phyloP scores from a whole-genome alignment of 1,140 invertebrate species.

The Heliconius eleuchia region DNA sequence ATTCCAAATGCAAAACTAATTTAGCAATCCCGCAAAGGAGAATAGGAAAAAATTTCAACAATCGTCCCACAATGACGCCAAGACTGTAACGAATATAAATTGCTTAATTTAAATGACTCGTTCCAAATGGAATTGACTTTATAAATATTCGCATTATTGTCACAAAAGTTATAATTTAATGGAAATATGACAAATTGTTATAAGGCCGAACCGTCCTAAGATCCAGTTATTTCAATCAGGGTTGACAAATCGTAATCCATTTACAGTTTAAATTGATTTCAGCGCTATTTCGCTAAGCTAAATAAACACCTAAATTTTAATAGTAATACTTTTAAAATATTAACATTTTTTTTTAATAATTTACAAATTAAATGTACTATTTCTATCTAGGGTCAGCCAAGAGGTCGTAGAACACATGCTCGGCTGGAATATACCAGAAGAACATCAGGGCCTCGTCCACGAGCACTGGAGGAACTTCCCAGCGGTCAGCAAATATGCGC shows the following conservation, averaged over 20 bases:
- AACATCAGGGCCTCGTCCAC: constrained; percentile 86
- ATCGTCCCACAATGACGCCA: constrained; percentile 23
- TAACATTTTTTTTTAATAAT: neutral
- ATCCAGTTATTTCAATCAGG: constrained; percentile 5
- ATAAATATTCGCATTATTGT: constrained; percentile 27
- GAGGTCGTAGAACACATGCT: constrained; percentile 77
- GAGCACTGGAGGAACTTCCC: constrained; percentile 87
- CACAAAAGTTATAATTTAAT: constrained; percentile 31
- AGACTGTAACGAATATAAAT: constrained; percentile 38
- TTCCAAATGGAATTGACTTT: constrained; percentile 27
- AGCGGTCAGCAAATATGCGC: constrained; percentile 86
- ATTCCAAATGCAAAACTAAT: constrained; percentile 31
- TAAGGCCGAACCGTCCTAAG: constrained; percentile 3
- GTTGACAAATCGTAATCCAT: constrained; percentile 8
- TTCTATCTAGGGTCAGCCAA: constrained; percentile 59
- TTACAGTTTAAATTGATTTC: constrained; percentile 12
- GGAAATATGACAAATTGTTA: constrained; percentile 25
- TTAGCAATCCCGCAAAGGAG: constrained; percentile 28
- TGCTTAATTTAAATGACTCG: constrained; percentile 38
- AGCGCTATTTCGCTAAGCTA: neutral
- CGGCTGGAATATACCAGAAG: constrained; percentile 87
- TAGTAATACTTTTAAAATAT: too few relatives aligned
- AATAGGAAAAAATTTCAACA: constrained; percentile 33
- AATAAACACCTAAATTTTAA: neutral
- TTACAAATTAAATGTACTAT: neutral